Evolutionary conservation across 2,888 invertebrate species (phyloP), one percentile per base, ranked within the genome.

Genomic region (Acronicta alni): DNA sequence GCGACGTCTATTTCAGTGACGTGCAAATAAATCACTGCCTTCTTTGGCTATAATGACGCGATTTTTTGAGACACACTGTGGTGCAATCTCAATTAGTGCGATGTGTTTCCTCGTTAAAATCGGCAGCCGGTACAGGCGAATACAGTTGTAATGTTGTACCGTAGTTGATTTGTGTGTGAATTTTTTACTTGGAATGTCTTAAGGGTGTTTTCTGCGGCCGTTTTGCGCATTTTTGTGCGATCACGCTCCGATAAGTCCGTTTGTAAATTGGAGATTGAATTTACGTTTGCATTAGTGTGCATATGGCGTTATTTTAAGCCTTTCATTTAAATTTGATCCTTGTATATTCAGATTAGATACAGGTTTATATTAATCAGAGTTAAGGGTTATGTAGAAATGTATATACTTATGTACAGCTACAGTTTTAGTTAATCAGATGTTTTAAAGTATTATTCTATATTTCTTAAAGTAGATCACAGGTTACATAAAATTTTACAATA

Each of bases 81-180:
- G 92, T 89, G 92, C 91, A 91, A 92, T 94, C 93, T 91, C 93
- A 93, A 93, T 93, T 93, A 93, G 92, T 87, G 77, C 86, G 86
- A 89, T 90, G 89, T 88, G 88, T 89, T 90, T 89, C 86, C 92
- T 93, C 91, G 92, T 93, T 93, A 93, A 92, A 92, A 90, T 90
- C 83, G 84, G 79, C 81, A 77, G 82, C 75, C 73, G 70, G 84
- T 85, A 89, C 89, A 87, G 80, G 83, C 75, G 67, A 76, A 89
- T 89, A 88, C 85, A 73, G 69, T 85, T 77, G 78, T 67, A 23
- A 37, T 26, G 35, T 49, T 48, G 32, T 69, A 55, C 30, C 60
- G 45, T 42, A 47, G 49, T 65, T 67, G 66, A 63, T 75, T 73
- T 72, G 75, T 66, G 58, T 69, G 64, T 18, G 72, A 67, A 42